Conservation (phyloP, 1,140 invertebrate species). For the Dendrolimus kikuchii region DNA sequence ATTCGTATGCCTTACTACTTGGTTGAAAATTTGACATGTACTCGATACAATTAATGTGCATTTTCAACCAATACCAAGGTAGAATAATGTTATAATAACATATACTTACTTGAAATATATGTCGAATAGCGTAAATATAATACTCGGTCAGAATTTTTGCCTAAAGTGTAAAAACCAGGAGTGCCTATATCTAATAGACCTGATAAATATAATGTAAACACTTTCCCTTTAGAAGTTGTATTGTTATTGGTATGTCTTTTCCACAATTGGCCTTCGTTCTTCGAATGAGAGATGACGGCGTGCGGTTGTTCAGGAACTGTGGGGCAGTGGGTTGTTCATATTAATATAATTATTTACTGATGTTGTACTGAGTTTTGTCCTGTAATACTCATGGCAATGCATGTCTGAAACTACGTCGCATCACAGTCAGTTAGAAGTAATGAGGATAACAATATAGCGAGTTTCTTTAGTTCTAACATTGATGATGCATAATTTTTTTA, state of each 20-base stretch:
- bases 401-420: constrained; percentile 38
- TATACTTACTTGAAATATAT: too few species aligned
- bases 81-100: too few species aligned
- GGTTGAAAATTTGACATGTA: too few species aligned
- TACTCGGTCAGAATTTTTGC: too few species aligned
- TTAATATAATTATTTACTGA: constrained; percentile 6
- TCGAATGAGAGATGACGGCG: constrained; percentile 10
- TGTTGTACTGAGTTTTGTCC: constrained; percentile 17
- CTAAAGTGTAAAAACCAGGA: constrained; percentile 24
- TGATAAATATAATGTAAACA: constrained; percentile 13
- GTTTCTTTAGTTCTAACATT: constrained; percentile 47
- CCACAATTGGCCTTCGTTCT: constrained; percentile 11
- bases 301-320: constrained; percentile 12
- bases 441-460: constrained; percentile 33
- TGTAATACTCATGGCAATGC: constrained; percentile 32
- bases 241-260: constrained; percentile 26
- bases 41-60: too few species aligned
- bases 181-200: constrained; percentile 33
- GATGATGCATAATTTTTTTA: constrained; percentile 60
- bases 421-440: constrained; percentile 44
- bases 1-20: too few species aligned
- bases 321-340: constrained; percentile 7
- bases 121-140: too few species aligned
- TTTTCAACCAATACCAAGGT: too few species aligned
- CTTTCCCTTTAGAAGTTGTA: constrained; percentile 5